Evolutionary conservation across 1,140 invertebrate genomes (phyloP), one percentile per base, ranked within the genome.

Genomic region (Anoplophora glabripennis): DNA sequence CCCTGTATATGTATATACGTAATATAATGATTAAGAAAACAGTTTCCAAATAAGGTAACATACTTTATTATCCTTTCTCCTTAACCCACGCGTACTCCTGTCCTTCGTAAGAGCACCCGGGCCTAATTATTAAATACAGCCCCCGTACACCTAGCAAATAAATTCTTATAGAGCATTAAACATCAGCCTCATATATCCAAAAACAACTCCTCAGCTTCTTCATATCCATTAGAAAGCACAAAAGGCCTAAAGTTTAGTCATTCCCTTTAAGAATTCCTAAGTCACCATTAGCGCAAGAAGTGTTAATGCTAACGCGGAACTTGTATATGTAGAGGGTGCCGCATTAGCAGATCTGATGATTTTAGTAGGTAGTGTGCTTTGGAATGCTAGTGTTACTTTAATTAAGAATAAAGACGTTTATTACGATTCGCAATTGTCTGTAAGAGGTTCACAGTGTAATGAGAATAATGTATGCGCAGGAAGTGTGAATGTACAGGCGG

Each of bases 311-410:
- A 44, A 53, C 52, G 52, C 44, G 52, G 41, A 44, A 53, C 44
- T 38, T 53, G 52, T 53, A 28, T 28, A 28, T 28, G 21, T 28
- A 28, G 21, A 28, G 21, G 21, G 52, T 44, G 52, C 52, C 52
- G 52, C 52, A 53, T 53, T 53, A 53, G 52, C 38, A 53, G 52
- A 53, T 53, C 52, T 53, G 52, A 53, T 53, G 52, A 53, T 53
- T 53, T 53, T 53, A 53, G 52, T 53, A 53, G 52, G 41, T 54
- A 54, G 58, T 53, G 44, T 44, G 52, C 58, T 53, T 45, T 54
- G 58, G 52, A 60, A 60, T 60, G 58, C 58, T 48, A 54, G 52
- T 47, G 51, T 60, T 60, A 44, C 58, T 60, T 60, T 60, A 60
- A 60, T 60, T 60, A 60, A 60, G 58, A 60, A 60, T 60, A 60